These are phyloP conservation scores for Micrasema minimum DNA, from an alignment of 1,140 invertebrate genomes.

Conservation along the genomic window DNA sequence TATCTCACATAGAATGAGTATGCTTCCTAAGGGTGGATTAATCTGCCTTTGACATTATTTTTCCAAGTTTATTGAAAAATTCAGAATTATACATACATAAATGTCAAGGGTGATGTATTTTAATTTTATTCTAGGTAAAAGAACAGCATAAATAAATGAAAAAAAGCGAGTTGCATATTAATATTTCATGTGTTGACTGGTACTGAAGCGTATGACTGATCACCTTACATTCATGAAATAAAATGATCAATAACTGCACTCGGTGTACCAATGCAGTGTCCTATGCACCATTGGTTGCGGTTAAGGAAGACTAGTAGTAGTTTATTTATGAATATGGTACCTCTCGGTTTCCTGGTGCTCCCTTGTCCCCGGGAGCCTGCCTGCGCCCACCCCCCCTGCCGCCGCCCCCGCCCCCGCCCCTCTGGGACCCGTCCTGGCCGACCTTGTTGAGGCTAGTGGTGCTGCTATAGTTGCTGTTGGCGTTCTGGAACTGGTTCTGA, in stretches of 20 bases:
- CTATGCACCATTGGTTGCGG: no score
- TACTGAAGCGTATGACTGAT: no score
- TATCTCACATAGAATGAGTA: neutral
- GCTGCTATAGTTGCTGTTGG: constrained; percentile 27
- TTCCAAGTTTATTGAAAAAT: neutral
- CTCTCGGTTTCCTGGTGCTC: constrained; percentile 11
- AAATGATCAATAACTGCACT: no score
- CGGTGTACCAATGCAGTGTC: no score
- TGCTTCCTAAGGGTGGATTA: constrained; percentile 10
- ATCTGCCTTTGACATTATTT: neutral
- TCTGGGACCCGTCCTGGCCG: constrained; percentile 54
- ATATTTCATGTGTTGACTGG: no score
- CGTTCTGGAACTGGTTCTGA: constrained; percentile 53
- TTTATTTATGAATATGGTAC: no score
- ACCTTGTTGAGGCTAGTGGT: constrained; percentile 57
- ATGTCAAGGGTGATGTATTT: neutral
- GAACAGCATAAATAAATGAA: no score
- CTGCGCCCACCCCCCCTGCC: constrained; percentile 48
- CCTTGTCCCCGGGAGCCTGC: constrained; percentile 1
- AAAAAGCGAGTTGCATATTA: no score
- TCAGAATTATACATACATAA: neutral
- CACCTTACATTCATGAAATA: no score
- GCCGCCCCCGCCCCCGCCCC: constrained; percentile 57
- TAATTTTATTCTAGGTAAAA: no score
- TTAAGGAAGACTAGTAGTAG: no score